A percentile compares a stretch with the other conserved stretches of the same genome.
These are phyloP conservation scores for Andrena bicolor DNA, from an alignment of 2,888 invertebrate species.

Conservation along the genomic window DNA sequence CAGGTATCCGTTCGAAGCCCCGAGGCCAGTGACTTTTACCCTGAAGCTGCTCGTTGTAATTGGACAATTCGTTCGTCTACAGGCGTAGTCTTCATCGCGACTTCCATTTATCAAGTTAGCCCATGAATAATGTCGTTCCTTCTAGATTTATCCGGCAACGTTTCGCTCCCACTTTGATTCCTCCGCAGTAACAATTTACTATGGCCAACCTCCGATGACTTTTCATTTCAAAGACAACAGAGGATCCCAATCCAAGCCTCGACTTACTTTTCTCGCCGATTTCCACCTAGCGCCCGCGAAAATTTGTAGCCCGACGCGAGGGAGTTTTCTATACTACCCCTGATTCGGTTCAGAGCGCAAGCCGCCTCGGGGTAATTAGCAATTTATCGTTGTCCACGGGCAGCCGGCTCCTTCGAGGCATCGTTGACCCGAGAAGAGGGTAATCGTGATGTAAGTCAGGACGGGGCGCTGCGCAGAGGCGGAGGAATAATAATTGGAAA, in stretches of 20 bases:
- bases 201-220: too few relatives aligned
- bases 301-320: conserved; percentile 11
- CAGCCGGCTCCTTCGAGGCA: conserved; percentile 31
- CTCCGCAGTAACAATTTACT: too few relatives aligned
- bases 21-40: neutral
- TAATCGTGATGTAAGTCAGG: conserved; percentile 39
- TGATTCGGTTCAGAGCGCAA: conserved; percentile 35
- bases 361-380: conserved; percentile 54
- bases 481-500: conserved; percentile 34
- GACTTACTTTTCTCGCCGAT: neutral
- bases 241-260: conserved; percentile 1
- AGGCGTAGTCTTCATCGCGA: conserved; percentile 7
- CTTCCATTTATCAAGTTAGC: conserved; percentile 38
- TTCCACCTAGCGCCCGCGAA: conserved; percentile 4
- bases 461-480: neutral
- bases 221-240: conserved; percentile 3
- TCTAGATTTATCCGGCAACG: neutral
- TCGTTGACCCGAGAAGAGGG: conserved; percentile 15
- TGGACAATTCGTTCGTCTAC: conserved; percentile 48
- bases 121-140: conserved; percentile 33
- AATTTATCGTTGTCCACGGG: conserved; percentile 60
- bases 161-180: too few relatives aligned
- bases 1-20: conserved; percentile 7
- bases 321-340: conserved; percentile 28
- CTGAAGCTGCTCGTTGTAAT: conserved; percentile 42